phyloP scores from a whole-genome alignment of 35 echinoderm and acorn worm species.

The Heliocidaris tuberculata region DNA sequence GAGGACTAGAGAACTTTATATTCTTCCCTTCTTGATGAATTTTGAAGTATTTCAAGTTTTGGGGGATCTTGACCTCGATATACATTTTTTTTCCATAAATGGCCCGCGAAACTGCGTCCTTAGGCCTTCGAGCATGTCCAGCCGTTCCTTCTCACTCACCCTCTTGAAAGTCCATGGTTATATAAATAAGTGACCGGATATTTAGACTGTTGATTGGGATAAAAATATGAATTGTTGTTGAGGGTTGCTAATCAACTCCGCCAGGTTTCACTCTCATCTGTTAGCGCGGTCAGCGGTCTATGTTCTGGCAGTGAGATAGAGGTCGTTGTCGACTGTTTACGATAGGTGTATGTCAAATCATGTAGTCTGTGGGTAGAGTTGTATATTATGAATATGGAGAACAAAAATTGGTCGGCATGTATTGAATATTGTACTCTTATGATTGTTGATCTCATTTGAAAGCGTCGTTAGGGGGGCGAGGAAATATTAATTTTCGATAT shows the following conservation, averaged over 20 bases:
- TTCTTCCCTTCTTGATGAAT: too few species aligned
- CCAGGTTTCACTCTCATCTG: neutral
- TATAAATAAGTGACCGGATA: conserved; percentile 43
- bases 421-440: too few species aligned
- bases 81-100: neutral
- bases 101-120: neutral
- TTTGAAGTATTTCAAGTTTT: neutral
- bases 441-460: too few species aligned
- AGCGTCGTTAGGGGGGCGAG: too few species aligned
- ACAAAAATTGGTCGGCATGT: too few species aligned
- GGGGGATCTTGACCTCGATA: neutral
- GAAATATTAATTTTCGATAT: too few species aligned
- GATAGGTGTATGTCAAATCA: too few species aligned
- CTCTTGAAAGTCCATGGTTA: conserved; percentile 37
- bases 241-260: neutral
- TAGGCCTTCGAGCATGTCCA: neutral
- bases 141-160: neutral
- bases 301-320: neutral
- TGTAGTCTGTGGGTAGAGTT: too few species aligned
- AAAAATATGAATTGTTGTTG: neutral
- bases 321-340: neutral
- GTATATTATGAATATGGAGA: too few species aligned
- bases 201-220: conserved; percentile 1
- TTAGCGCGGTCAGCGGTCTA: neutral
- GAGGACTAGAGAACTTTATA: too few species aligned